These are phyloP conservation scores for Tichodroma muraria DNA, from an alignment of 2,113 vertebrate genomes.

Conservation along the genomic window DNA sequence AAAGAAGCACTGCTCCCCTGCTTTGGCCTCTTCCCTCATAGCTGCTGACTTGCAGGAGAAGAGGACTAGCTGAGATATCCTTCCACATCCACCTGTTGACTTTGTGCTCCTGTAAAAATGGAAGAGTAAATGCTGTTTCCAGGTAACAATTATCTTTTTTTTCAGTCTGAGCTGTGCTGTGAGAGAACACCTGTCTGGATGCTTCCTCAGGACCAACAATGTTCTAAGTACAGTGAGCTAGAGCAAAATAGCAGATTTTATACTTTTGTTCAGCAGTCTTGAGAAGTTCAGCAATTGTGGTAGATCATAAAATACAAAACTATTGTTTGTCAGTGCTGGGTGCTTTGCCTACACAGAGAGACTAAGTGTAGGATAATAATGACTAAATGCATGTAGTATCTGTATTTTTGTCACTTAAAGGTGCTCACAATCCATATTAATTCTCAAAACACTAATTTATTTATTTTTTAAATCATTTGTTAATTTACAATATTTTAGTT, in stretches of 20 bases:
- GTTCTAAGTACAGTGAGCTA: rapidly evolving
- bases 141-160: background rate
- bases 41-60: background rate
- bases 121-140: background rate
- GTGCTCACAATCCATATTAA: background rate
- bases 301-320: background rate
- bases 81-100: background rate
- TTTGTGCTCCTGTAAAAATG: background rate
- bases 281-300: background rate
- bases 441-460: background rate
- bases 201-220: background rate
- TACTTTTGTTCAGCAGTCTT: background rate
- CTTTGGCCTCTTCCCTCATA: background rate
- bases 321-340: rapidly evolving
- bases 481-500: background rate
- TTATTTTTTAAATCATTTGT: rapidly evolving
- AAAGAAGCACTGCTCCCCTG: rapidly evolving
- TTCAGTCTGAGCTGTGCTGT: background rate
- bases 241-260: background rate
- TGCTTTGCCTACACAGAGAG: background rate
- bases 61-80: background rate
- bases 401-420: background rate
- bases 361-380: rapidly evolving
- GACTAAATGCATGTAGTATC: rapidly evolving
- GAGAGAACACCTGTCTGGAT: too few species aligned